These are phyloP conservation scores for Hylyphantes graminicola DNA, from an alignment of 1,140 invertebrate species.

Conservation along the genomic window DNA sequence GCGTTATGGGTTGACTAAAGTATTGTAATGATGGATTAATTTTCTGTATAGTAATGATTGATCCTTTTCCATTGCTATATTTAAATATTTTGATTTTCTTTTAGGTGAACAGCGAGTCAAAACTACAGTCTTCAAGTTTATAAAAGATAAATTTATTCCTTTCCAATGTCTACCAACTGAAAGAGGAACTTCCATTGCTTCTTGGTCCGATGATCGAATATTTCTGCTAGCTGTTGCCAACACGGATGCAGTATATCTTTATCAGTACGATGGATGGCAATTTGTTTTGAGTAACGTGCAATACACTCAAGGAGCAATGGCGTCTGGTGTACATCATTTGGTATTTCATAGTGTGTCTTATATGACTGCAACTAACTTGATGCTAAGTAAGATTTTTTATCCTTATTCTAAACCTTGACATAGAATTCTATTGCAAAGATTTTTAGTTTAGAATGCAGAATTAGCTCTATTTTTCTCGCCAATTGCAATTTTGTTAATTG, in stretches of 20 bases:
- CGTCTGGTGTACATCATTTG: slow-evolving; percentile 52
- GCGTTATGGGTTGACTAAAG: too few relatives aligned
- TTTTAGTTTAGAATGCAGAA: too few relatives aligned
- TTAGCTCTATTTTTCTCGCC: neutral
- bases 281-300: slow-evolving; percentile 65
- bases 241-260: slow-evolving; percentile 61
- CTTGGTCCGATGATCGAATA: slow-evolving; percentile 59
- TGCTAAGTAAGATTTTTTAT: slow-evolving; percentile 27
- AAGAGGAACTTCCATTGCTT: slow-evolving; percentile 62
- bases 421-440: too few relatives aligned
- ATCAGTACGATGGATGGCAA: slow-evolving; percentile 70
- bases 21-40: too few relatives aligned
- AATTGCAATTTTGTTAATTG: too few relatives aligned
- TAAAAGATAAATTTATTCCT: slow-evolving; percentile 66
- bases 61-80: neutral
- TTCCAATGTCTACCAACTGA: slow-evolving; percentile 67
- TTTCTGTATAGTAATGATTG: too few relatives aligned
- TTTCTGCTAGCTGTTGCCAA: slow-evolving; percentile 63
- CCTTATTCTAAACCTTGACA: too few relatives aligned
- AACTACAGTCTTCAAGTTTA: slow-evolving; percentile 63
- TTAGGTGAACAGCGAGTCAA: neutral
- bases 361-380: neutral
- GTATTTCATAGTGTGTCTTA: neutral
- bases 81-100: neutral
- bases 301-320: slow-evolving; percentile 46